These are phyloP conservation scores for Drosophila conformis DNA, from an alignment of 2,888 invertebrate genomes.

Conservation along the genomic window DNA sequence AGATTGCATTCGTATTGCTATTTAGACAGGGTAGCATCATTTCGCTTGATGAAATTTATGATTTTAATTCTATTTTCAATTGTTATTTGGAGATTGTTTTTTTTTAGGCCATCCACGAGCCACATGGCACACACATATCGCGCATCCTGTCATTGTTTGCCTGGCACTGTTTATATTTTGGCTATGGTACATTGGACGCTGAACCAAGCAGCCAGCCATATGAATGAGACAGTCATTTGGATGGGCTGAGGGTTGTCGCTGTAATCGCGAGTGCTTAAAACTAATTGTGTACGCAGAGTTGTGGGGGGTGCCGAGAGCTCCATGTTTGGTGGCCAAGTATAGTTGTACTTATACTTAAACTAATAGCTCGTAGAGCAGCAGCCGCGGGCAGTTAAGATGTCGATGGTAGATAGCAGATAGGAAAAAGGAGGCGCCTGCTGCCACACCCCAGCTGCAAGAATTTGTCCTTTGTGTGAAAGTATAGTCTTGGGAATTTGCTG, in stretches of 20 bases:
- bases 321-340: not conserved
- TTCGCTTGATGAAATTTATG: constrained; percentile 30
- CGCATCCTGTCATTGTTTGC: constrained; percentile 32
- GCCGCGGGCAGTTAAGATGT: constrained; percentile 52
- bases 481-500: constrained; percentile 56
- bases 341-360: constrained; percentile 18
- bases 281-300: constrained; percentile 51
- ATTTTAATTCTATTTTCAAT: constrained; percentile 22
- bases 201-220: constrained; percentile 10
- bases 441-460: constrained; percentile 8
- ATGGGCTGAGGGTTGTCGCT: constrained; percentile 3
- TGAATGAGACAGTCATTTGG: not conserved
- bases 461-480: constrained; percentile 46
- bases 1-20: not conserved
- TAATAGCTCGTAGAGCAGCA: constrained; percentile 13
- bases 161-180: constrained; percentile 33
- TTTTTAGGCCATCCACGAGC: constrained; percentile 23
- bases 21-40: constrained; percentile 19
- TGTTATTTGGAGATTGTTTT: constrained; percentile 34
- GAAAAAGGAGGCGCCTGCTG: constrained; percentile 2
- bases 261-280: constrained; percentile 55
- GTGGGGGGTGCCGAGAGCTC: constrained; percentile 5
- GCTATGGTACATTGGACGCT: constrained; percentile 3
- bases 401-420: constrained; percentile 38
- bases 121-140: constrained; percentile 5